Evolutionary conservation across 2,113 vertebrate species (phyloP), one percentile per base, ranked within the genome.

Genomic region (Pedionomus torquatus): DNA sequence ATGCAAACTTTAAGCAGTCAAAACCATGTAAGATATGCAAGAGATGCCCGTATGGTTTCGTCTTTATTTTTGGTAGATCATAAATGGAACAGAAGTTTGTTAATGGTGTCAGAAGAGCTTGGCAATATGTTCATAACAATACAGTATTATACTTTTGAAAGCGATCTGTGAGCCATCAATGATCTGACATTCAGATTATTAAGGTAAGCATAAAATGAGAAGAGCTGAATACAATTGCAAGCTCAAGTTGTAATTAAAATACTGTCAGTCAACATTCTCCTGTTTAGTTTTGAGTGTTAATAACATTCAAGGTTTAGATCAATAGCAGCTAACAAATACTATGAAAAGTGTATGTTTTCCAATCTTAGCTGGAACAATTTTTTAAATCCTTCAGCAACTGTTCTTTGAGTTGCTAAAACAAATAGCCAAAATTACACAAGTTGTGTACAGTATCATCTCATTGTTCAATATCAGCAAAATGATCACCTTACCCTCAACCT

Each of bases 121-220:
- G 13, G 18, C 46, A 95, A 76, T 80, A 44, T 63, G 70, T 46
- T 96, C 44, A 64, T 61, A 93, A 91, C 88, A 92, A 86, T 30
- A 84, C 21, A 81, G 25, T 93, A 94, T 80, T 89, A 44, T 9
- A 74, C 58, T 91, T 96, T 84, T 94, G 54, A 96, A 97, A 92
- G 83, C 71, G 17, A 90, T 90, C 82, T 83, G 31, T 82, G 87
- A 87, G 44, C 58, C 49, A 95, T 70, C 44, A 91, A 39, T 69
- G 13, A 66, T 83, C 94, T 94, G 55, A 55, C 35, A 80, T 71
- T 76, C 26, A 33, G 16, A 85, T 77, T 83, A 83, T 71, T 66
- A 95, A 92, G 13, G 61, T 90, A 96, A 82, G 37, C 49, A 13
- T 87, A 88, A 94, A 96, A 72, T 51, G 19, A 91, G 66, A 78